phyloP scores from a whole-genome alignment of 2,888 invertebrate genomes.

The Thymelicus acteon region DNA sequence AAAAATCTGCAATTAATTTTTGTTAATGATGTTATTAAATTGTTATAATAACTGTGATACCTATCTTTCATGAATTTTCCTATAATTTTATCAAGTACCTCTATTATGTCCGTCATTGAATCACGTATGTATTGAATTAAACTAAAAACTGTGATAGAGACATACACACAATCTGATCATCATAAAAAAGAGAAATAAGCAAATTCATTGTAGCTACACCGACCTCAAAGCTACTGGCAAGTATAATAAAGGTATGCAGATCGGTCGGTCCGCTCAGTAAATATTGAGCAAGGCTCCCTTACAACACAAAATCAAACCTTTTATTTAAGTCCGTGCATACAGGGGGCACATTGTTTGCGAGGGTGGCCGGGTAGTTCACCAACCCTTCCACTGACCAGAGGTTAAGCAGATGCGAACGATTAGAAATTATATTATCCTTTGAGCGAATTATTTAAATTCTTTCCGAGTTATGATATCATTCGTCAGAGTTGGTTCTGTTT shows the following conservation, averaged over 20 bases:
- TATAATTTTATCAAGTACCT: too few relatives aligned
- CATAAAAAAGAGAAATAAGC: conserved; percentile 7
- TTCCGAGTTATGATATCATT: background rate
- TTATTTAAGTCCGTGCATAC: conserved; percentile 81
- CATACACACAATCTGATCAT: too few relatives aligned
- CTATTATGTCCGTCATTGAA: too few relatives aligned
- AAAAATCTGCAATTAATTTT: too few relatives aligned
- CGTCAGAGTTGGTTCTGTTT: background rate
- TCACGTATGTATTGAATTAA: too few relatives aligned
- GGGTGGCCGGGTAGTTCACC: conserved; percentile 76
- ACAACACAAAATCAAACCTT: conserved; percentile 85
- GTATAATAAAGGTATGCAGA: conserved; percentile 77
- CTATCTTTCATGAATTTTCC: too few relatives aligned
- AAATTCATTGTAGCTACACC: conserved; percentile 37
- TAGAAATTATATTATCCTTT: conserved; percentile 61
- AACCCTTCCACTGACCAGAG: conserved; percentile 80
- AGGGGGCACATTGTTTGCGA: conserved; percentile 71
- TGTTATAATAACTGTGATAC: too few relatives aligned
- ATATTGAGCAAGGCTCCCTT: conserved; percentile 78
- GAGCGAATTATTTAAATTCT: conserved; percentile 51
- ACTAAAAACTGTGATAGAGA: too few relatives aligned
- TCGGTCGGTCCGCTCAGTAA: conserved; percentile 69
- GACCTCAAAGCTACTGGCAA: conserved; percentile 49
- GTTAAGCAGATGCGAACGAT: conserved; percentile 63
- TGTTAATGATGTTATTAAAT: too few relatives aligned